These are phyloP conservation scores for Anas platyrhynchos DNA, from an alignment of 2,113 vertebrate genomes.

Conservation along the genomic window DNA sequence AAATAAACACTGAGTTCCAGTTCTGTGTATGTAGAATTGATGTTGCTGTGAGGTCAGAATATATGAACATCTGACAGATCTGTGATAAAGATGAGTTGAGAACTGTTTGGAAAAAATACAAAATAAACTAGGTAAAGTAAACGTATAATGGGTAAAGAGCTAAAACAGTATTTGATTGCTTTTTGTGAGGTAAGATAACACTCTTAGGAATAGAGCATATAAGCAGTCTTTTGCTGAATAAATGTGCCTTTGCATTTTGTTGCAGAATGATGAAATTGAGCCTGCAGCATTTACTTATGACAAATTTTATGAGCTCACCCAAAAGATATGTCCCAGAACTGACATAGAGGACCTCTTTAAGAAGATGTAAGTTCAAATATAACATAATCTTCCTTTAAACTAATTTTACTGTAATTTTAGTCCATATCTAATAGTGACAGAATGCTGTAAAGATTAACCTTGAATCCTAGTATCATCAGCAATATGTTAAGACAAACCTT, in stretches of 20 bases:
- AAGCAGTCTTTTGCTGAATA: neutral
- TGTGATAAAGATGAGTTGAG: neutral
- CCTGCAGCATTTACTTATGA: slow-evolving; percentile 92
- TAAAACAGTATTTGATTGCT: neutral
- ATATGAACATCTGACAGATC: neutral
- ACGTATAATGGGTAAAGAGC: neutral
- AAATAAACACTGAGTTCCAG: neutral
- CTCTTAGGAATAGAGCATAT: neutral
- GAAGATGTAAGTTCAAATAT: slow-evolving; percentile 89
- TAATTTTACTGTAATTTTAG: slow-evolving; percentile 42
- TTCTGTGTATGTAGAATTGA: neutral
- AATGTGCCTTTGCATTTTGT: slow-evolving; percentile 10
- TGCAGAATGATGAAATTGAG: slow-evolving; percentile 98
- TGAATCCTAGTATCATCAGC: slow-evolving; percentile 20
- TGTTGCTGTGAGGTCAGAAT: neutral
- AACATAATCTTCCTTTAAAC: neutral
- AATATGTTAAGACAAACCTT: neutral
- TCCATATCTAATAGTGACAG: slow-evolving; percentile 9
- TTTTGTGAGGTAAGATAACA: neutral
- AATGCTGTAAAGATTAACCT: neutral
- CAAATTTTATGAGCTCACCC: slow-evolving; percentile 97
- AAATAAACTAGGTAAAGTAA: neutral
- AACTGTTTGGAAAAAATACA: neutral
- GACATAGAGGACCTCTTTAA: slow-evolving; percentile 98
- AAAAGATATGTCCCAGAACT: slow-evolving; percentile 98